Evolutionary conservation across 2,113 vertebrate genomes (phyloP).

Genomic region (Semicossyphus pulcher): DNA sequence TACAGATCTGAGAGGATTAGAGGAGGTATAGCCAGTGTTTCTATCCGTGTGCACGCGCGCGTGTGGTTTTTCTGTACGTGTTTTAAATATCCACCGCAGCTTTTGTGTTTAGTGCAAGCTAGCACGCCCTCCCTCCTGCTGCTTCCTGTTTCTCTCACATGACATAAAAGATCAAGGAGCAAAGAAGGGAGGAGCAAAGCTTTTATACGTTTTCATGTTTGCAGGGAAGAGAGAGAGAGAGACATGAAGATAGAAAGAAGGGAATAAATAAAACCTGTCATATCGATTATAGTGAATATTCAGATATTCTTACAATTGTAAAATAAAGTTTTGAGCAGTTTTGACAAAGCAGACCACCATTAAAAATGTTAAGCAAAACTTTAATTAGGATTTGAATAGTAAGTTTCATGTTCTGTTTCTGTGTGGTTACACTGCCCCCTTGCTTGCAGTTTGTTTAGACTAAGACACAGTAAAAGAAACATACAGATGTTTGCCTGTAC

Average conservation of each 20-base stretch:
- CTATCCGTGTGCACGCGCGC: background rate
- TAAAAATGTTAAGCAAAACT: too few relatives aligned
- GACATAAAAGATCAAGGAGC: slow-evolving; percentile 3
- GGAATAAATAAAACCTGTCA: background rate
- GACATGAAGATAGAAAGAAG: too few relatives aligned
- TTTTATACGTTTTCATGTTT: background rate
- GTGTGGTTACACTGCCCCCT: background rate
- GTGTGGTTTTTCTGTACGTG: background rate
- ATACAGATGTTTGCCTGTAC: background rate
- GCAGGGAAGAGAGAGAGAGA: background rate
- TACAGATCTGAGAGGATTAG: slow-evolving; percentile 61
- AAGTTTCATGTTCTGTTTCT: too few relatives aligned
- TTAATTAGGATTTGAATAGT: too few relatives aligned
- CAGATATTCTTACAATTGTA: background rate
- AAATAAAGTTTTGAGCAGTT: too few relatives aligned
- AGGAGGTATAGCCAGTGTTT: background rate
- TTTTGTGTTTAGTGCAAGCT: background rate
- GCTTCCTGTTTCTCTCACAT: slow-evolving; percentile 50
- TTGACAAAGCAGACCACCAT: too few relatives aligned
- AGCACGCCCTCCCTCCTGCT: slow-evolving; percentile 3
- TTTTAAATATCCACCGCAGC: background rate
- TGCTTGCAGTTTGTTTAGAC: background rate
- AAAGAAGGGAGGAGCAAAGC: slow-evolving; percentile 6
- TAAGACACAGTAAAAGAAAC: background rate
- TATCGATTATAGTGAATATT: background rate